Percentiles rank a stretch among this genome's conserved stretches.
Conservation (phyloP, 2,888 invertebrate genomes). For the Lasioglossum malachurum region DNA sequence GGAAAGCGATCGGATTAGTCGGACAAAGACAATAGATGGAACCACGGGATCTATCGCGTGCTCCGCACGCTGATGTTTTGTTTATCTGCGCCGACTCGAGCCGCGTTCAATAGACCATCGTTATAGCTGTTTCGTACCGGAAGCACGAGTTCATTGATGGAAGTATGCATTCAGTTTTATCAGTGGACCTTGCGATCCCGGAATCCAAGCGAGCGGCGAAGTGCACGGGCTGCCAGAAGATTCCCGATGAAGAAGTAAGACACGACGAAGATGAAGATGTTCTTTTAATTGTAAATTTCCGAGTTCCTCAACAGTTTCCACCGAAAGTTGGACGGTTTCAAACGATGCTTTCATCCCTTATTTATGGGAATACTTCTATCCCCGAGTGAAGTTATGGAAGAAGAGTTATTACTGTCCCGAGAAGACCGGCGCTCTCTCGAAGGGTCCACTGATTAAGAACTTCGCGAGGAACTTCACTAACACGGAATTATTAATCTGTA, state of each 20-base stretch:
- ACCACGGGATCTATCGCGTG: constrained; percentile 2
- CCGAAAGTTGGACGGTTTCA: not conserved
- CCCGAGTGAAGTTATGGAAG: not conserved
- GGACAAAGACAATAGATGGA: not conserved
- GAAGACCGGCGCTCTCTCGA: not conserved
- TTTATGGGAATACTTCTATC: constrained; percentile 19
- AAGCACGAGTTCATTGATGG: not conserved
- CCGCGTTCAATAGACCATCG: not conserved
- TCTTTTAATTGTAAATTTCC: constrained; percentile 17
- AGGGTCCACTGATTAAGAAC: not conserved
- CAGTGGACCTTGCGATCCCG: not conserved
- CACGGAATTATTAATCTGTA: constrained; percentile 16
- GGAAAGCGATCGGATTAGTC: constrained; percentile 5
- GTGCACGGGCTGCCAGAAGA: not conserved
- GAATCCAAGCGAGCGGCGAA: not conserved
- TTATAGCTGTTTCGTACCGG: not conserved
- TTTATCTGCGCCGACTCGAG: constrained; percentile 1
- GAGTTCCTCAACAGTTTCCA: not conserved
- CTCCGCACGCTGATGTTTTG: not conserved
- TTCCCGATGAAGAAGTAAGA: not conserved
- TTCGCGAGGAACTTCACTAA: constrained; percentile 11
- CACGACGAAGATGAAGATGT: not conserved
- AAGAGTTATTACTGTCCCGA: constrained; percentile 8
- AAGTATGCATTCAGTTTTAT: constrained; percentile 1
- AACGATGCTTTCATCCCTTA: constrained; percentile 9